Evolutionary conservation across 2,888 invertebrate species (phyloP).

Genomic region (Apamea monoglypha): DNA sequence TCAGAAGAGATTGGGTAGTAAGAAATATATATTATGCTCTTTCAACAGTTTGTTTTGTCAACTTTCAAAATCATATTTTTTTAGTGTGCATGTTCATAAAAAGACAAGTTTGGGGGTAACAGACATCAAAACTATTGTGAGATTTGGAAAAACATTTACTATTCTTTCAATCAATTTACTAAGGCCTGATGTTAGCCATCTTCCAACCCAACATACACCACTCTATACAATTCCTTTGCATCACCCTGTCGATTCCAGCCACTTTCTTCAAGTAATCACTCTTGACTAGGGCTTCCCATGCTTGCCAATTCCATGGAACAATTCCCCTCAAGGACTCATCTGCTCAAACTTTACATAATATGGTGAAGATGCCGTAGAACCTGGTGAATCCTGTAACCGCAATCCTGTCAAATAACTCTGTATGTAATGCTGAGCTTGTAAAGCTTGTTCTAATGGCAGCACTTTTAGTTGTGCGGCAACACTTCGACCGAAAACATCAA

Average conservation of each 20-base stretch:
- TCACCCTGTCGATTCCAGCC: background rate
- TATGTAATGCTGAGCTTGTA: slow-evolving; percentile 57
- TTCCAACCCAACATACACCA: background rate
- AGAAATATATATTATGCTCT: background rate
- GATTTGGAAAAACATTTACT: background rate
- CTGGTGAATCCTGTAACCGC: slow-evolving; percentile 37
- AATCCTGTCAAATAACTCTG: slow-evolving; percentile 55
- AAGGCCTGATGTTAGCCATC: background rate
- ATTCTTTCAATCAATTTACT: background rate
- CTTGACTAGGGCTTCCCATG: background rate
- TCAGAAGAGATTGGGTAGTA: background rate
- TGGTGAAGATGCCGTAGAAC: slow-evolving; percentile 19
- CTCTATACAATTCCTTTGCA: background rate
- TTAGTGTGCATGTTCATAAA: background rate
- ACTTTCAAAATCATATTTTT: background rate
- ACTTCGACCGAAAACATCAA: slow-evolving; percentile 55
- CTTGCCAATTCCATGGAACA: slow-evolving; percentile 3
- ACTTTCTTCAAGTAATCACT: slow-evolving; percentile 4
- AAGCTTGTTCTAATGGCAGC: slow-evolving; percentile 39
- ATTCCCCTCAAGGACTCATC: slow-evolving; percentile 27
- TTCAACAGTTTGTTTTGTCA: background rate
- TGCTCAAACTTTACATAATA: slow-evolving; percentile 29
- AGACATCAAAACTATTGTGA: background rate
- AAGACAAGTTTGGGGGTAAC: background rate
- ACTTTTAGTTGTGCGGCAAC: slow-evolving; percentile 55